A percentile compares a stretch with the other conserved stretches of the same genome.
phyloP scores from a whole-genome alignment of 2,797 vertebrate species.

The Gastrophryne carolinensis region DNA sequence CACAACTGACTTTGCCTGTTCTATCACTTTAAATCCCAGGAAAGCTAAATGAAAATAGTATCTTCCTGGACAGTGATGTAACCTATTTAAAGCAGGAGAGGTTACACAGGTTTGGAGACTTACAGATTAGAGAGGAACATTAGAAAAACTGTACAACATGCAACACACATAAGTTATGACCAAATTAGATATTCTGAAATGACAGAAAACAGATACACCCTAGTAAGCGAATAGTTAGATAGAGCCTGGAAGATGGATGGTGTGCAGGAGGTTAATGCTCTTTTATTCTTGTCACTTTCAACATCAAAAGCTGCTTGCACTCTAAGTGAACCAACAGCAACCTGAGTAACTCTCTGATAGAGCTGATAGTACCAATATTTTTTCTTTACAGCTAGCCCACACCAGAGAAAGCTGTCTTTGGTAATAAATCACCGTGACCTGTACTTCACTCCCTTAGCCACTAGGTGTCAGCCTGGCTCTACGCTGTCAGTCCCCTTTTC shows the following conservation, averaged over 20 bases:
- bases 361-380: constrained; percentile 58
- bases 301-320: constrained; percentile 65
- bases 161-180: constrained; percentile 70
- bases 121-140: constrained; percentile 65
- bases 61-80: too few species aligned
- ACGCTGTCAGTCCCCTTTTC: constrained; percentile 39
- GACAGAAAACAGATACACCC: constrained; percentile 68
- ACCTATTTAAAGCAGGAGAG: constrained; percentile 67
- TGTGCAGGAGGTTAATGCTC: constrained; percentile 60
- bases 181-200: constrained; percentile 69
- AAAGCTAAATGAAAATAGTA: too few species aligned
- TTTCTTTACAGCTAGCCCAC: constrained; percentile 63
- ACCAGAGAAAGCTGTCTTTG: constrained; percentile 62
- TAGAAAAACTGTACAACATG: constrained; percentile 70
- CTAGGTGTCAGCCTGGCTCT: constrained; percentile 63
- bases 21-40: too few species aligned
- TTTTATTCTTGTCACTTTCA: constrained; percentile 55
- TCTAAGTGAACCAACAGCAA: constrained; percentile 63
- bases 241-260: constrained; percentile 60
- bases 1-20: too few species aligned
- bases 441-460: constrained; percentile 58
- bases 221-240: constrained; percentile 63
- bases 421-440: constrained; percentile 60
- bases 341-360: constrained; percentile 62
- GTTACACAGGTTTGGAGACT: constrained; percentile 68